Evolutionary conservation across 2,797 vertebrate genomes (phyloP).

Genomic region (Onychomys torridus): DNA sequence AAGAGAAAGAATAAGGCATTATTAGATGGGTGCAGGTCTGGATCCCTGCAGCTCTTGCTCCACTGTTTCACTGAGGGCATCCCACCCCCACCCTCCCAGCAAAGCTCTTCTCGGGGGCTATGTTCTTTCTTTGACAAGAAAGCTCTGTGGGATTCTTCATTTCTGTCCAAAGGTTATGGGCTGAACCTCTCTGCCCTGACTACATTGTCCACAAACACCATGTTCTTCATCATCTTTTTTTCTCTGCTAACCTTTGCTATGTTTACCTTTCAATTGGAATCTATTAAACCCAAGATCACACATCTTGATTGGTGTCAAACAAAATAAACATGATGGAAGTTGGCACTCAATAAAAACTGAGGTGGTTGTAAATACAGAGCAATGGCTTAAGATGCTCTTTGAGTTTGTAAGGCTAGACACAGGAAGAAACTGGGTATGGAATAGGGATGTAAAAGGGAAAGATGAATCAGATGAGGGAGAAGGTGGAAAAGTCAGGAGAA

Average conservation of each 20-base stretch:
- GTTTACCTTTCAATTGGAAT: not conserved
- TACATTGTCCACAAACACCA: not conserved
- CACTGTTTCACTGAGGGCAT: not conserved
- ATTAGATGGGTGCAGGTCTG: not conserved
- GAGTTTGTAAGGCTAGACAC: not conserved
- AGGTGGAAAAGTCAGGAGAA: not conserved
- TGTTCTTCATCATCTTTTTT: not conserved
- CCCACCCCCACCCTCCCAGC: fast-evolving
- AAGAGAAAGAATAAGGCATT: not conserved
- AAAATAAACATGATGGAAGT: not conserved
- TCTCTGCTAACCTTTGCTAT: not conserved
- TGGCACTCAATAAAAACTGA: not conserved
- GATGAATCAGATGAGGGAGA: not conserved
- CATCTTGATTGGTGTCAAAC: not conserved
- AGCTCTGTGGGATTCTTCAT: not conserved
- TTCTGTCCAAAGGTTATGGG: not conserved
- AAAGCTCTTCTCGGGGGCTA: not conserved
- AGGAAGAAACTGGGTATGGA: not conserved
- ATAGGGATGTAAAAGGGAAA: not conserved
- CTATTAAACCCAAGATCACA: not conserved
- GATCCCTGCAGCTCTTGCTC: not conserved
- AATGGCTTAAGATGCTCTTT: not conserved
- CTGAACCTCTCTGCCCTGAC: not conserved
- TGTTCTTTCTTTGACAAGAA: not conserved
- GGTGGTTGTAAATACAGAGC: fast-evolving